A percentile compares a stretch with the other conserved stretches of the same genome.
phyloP scores from a whole-genome alignment of 53 echinoderm and acorn worm species.

The Arbacia lixula region DNA sequence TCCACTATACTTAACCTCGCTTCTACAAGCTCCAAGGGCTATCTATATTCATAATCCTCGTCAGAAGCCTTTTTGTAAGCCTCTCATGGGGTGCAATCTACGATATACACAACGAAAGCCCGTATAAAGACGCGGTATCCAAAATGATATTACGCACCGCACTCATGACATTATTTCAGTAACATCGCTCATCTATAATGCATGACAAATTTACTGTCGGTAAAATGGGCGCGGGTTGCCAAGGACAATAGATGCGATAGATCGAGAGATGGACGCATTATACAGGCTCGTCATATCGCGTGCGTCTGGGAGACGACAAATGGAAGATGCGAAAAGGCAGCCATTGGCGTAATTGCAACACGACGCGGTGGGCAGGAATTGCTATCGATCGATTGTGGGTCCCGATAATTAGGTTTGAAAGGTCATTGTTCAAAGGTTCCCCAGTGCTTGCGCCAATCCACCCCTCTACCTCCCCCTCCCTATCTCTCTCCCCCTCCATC shows the following conservation, averaged over 20 bases:
- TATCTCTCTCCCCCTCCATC: too few species aligned
- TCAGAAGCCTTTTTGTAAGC: too few species aligned
- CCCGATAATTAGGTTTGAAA: neutral
- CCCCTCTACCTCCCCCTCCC: too few species aligned
- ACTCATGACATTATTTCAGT: slow-evolving; percentile 6
- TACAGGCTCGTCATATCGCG: too few species aligned
- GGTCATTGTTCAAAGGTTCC: slow-evolving; percentile 25
- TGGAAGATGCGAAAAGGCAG: neutral
- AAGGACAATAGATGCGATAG: slow-evolving; percentile 22
- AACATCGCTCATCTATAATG: slow-evolving; percentile 21
- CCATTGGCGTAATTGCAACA: slow-evolving; percentile 6
- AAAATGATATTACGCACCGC: slow-evolving; percentile 2
- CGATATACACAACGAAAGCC: too few species aligned
- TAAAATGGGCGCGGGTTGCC: slow-evolving; percentile 6
- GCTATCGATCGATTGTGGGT: neutral
- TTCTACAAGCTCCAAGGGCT: too few species aligned
- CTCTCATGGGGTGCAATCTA: too few species aligned
- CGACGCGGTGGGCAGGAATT: neutral
- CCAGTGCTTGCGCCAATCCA: too few species aligned
- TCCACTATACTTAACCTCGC: too few species aligned
- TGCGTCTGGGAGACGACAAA: neutral
- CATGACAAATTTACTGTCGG: slow-evolving; percentile 31
- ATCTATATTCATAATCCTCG: too few species aligned
- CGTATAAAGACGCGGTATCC: too few species aligned
- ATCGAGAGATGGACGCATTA: slow-evolving; percentile 7